A percentile compares a stretch with the other conserved stretches of the same genome.
Conservation (phyloP, 2,113 vertebrate genomes). For the Cheirogaleus medius region DNA sequence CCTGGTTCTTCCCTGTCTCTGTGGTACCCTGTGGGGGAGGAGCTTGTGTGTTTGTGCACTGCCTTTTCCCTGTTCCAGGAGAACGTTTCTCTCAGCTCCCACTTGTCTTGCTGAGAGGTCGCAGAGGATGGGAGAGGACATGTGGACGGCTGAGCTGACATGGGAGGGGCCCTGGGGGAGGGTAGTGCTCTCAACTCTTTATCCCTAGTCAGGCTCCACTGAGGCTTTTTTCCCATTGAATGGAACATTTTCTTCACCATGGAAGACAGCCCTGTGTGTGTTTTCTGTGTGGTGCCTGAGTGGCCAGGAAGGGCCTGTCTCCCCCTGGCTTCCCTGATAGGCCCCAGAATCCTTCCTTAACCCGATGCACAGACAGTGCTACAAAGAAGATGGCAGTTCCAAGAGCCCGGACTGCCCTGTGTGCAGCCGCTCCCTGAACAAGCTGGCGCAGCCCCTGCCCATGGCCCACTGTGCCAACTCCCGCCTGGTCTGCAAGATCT, state of each 20-base stretch:
- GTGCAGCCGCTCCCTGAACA: conserved; percentile 99
- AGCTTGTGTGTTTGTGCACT: fast-evolving
- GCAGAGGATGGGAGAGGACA: not conserved
- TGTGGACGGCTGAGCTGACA: fast-evolving
- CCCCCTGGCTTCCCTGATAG: not conserved
- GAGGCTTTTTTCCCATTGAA: not conserved
- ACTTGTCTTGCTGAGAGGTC: not conserved
- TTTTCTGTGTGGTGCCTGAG: not conserved
- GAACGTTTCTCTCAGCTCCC: no score
- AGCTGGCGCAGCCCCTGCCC: conserved; percentile 96
- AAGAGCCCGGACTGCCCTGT: conserved; percentile 99
- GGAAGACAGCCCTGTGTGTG: not conserved
- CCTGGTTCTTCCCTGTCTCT: not conserved
- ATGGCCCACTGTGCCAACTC: conserved; percentile 99
- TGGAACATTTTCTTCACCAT: not conserved
- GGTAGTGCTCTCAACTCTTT: not conserved
- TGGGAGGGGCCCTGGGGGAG: not conserved
- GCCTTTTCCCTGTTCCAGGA: not conserved
- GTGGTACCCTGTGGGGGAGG: not conserved
- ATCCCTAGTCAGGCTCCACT: not conserved
- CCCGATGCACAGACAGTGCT: conserved; percentile 93
- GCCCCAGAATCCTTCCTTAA: conserved; percentile 76
- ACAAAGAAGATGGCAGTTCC: conserved; percentile 98
- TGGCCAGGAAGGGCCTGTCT: fast-evolving
- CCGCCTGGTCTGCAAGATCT: conserved; percentile 99